Percentiles rank a stretch among this genome's conserved stretches.
Conservation (phyloP, 2,797 vertebrate genomes). For the Tiaroga cobitis region DNA sequence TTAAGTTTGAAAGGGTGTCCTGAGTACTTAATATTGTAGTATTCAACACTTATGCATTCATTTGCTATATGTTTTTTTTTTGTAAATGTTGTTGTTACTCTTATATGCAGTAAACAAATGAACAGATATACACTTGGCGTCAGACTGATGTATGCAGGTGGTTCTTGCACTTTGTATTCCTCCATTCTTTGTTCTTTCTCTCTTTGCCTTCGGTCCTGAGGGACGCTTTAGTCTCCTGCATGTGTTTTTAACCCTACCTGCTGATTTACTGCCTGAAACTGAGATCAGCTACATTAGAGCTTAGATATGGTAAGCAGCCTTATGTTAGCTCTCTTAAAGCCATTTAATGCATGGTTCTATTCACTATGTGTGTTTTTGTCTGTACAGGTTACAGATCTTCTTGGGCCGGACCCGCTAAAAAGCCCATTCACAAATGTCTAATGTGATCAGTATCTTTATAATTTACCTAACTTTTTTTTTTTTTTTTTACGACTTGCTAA, state of each 20-base stretch:
- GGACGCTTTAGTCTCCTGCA: slow-evolving; percentile 66
- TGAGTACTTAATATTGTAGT: slow-evolving; percentile 37
- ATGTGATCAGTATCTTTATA: slow-evolving; percentile 68
- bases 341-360: slow-evolving; percentile 68
- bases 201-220: slow-evolving; percentile 68
- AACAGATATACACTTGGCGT: slow-evolving; percentile 53
- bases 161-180: slow-evolving; percentile 69
- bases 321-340: slow-evolving; percentile 67
- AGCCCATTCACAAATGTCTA: slow-evolving; percentile 68
- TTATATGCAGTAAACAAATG: slow-evolving; percentile 61
- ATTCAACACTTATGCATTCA: slow-evolving; percentile 61
- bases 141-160: slow-evolving; percentile 65
- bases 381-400: slow-evolving; percentile 81
- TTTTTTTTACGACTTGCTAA: slow-evolving; percentile 61
- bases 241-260: slow-evolving; percentile 67
- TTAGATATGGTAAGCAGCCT: slow-evolving; percentile 65
- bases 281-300: slow-evolving; percentile 57
- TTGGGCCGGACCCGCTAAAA: slow-evolving; percentile 84
- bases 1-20: slow-evolving; percentile 34
- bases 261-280: slow-evolving; percentile 68
- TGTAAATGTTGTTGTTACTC: slow-evolving; percentile 57
- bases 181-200: slow-evolving; percentile 53
- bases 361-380: slow-evolving; percentile 65
- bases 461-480: not conserved
- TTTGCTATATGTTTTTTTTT: slow-evolving; percentile 54